Evolutionary conservation across 64 coral and sea anemone genomes (phyloP).

Genomic region (Montipora cactus): DNA sequence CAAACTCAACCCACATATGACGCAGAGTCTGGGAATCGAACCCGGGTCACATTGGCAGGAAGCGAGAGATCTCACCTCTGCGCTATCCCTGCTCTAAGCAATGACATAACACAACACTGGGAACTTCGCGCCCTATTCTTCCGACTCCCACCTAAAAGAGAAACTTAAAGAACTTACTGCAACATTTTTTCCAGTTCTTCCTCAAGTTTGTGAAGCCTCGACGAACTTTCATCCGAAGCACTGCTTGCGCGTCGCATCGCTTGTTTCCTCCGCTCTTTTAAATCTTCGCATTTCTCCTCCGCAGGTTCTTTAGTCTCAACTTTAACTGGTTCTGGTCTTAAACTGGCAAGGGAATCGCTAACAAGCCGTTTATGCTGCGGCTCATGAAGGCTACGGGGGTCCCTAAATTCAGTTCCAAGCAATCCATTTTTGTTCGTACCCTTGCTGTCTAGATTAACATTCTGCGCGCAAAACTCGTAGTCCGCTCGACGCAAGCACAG

Average conservation of each 20-base stretch:
- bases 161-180: conserved; percentile 48
- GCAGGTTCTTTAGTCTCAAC: conserved; percentile 26
- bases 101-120: no score
- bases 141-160: no score
- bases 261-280: conserved; percentile 42
- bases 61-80: no score
- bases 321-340: conserved; percentile 20
- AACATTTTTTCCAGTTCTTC: conserved; percentile 78
- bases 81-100: no score
- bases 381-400: conserved; percentile 25
- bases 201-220: conserved; percentile 69
- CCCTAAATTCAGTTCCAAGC: conserved; percentile 9
- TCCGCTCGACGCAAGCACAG: conserved; percentile 66
- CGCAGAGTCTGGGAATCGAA: no score
- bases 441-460: neutral
- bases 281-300: conserved; percentile 56
- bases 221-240: conserved; percentile 7
- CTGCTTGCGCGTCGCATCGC: neutral
- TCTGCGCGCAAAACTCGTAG: conserved; percentile 51
- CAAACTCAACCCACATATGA: no score
- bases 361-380: conserved; percentile 8
- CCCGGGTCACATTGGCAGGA: no score
- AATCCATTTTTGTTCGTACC: neutral
- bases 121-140: no score
- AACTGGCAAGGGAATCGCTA: conserved; percentile 3